A percentile compares a stretch with the other conserved stretches of the same genome.
Evolutionary conservation across 1,140 invertebrate genomes (phyloP).

Genomic region (Cheumatopsyche charites): DNA sequence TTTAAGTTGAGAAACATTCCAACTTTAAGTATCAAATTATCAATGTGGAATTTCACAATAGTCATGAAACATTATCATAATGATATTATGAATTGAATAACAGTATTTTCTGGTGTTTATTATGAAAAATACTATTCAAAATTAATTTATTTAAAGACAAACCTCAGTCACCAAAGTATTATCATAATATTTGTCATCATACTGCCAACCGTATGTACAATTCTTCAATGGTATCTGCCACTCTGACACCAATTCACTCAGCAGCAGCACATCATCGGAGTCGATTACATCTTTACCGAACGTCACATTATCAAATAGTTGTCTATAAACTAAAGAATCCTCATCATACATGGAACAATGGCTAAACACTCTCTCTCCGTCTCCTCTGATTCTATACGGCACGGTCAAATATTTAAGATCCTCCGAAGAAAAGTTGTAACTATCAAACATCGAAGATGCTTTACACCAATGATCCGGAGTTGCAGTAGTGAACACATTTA

Average conservation of each 20-base stretch:
- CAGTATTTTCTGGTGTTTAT: too few relatives aligned
- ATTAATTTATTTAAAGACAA: too few relatives aligned
- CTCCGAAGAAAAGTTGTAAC: conserved; percentile 62
- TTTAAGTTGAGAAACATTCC: too few relatives aligned
- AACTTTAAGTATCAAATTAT: too few relatives aligned
- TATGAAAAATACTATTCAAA: too few relatives aligned
- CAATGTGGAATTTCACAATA: too few relatives aligned
- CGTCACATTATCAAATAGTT: conserved; percentile 1
- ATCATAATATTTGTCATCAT: conserved; percentile 61
- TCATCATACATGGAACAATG: conserved; percentile 76
- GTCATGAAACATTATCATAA: too few relatives aligned
- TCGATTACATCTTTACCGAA: conserved; percentile 21
- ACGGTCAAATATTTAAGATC: conserved; percentile 63
- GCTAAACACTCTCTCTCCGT: conserved; percentile 60
- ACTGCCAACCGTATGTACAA: conserved; percentile 63
- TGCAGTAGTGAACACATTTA: conserved; percentile 73
- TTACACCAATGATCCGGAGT: conserved; percentile 73
- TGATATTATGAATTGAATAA: too few relatives aligned
- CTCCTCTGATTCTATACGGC: conserved; percentile 56
- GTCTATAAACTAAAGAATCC: conserved; percentile 60
- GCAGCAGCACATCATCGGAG: conserved; percentile 27
- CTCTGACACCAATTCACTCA: conserved; percentile 20
- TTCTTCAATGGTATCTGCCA: conserved; percentile 41
- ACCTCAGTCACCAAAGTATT: conserved; percentile 66
- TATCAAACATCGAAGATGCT: conserved; percentile 62